A percentile compares a stretch with the other conserved stretches of the same genome.
These are phyloP conservation scores for Phthorimaea operculella DNA, from an alignment of 1,140 invertebrate species.

Conservation along the genomic window DNA sequence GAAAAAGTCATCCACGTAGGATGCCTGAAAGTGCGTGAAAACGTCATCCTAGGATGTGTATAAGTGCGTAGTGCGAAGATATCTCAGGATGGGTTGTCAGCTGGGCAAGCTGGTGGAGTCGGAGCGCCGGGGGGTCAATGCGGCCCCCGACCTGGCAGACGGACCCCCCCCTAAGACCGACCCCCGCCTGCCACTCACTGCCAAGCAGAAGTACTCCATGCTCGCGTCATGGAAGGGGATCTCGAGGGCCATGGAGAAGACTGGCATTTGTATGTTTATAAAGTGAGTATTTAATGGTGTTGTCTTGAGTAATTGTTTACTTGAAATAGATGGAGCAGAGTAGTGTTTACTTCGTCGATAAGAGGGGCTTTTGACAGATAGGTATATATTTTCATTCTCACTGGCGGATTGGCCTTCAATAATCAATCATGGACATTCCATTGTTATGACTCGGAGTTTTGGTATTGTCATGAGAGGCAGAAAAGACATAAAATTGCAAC, in stretches of 20 bases:
- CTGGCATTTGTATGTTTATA: slow-evolving; percentile 90
- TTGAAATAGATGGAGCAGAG: no score
- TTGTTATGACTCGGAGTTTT: no score
- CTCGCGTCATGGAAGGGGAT: slow-evolving; percentile 92
- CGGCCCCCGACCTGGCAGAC: slow-evolving; percentile 46
- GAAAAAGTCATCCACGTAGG: no score
- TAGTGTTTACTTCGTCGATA: no score
- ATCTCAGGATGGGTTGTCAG: slow-evolving; percentile 77
- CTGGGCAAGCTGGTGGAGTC: slow-evolving; percentile 77
- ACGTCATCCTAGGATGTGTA: no score
- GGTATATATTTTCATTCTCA: no score
- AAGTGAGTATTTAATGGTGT: slow-evolving; percentile 74
- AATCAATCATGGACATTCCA: no score
- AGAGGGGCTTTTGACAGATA: no score
- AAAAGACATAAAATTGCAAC: no score
- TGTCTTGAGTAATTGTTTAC: not conserved
- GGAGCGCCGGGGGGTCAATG: slow-evolving; percentile 61
- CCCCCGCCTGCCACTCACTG: slow-evolving; percentile 83
- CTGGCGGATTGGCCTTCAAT: no score
- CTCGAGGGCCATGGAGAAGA: slow-evolving; percentile 85
- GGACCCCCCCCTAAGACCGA: slow-evolving; percentile 74
- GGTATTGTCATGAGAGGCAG: no score
- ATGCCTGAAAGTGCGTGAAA: no score
- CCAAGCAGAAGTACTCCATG: slow-evolving; percentile 88
- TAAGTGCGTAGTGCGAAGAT: not conserved